These are phyloP conservation scores for Oreocharis arfaki DNA, from an alignment of 2,113 vertebrate species.

Conservation along the genomic window DNA sequence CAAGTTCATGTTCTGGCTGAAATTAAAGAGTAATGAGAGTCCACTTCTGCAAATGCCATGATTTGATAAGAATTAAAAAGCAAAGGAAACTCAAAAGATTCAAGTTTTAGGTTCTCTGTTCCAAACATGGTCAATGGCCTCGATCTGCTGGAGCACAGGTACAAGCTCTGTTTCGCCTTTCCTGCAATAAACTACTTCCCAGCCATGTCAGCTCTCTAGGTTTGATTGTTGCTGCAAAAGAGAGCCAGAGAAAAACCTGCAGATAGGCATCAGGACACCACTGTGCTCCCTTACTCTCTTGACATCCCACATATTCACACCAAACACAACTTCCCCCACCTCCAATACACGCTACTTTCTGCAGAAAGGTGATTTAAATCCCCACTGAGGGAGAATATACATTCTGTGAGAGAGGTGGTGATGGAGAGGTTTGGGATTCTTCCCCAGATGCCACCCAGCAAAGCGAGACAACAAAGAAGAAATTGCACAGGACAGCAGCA, in stretches of 20 bases:
- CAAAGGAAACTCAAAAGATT: neutral
- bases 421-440: neutral
- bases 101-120: neutral
- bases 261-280: neutral
- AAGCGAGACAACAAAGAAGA: neutral
- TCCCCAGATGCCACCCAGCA: neutral
- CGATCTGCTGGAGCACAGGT: neutral
- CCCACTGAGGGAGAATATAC: neutral
- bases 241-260: neutral
- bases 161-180: neutral
- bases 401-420: neutral
- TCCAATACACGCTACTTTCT: neutral
- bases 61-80: neutral
- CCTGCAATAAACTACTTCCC: neutral
- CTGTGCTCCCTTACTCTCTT: neutral
- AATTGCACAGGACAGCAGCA: neutral
- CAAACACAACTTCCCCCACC: neutral
- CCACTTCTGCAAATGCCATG: neutral
- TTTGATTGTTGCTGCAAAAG: neutral
- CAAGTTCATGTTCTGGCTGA: neutral
- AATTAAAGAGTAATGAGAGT: neutral
- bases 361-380: neutral
- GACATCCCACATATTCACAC: neutral
- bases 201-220: neutral
- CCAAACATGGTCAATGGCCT: rapidly evolving